Evolutionary conservation across 2,888 invertebrate genomes (phyloP).

Genomic region (Neelides folsomi): DNA sequence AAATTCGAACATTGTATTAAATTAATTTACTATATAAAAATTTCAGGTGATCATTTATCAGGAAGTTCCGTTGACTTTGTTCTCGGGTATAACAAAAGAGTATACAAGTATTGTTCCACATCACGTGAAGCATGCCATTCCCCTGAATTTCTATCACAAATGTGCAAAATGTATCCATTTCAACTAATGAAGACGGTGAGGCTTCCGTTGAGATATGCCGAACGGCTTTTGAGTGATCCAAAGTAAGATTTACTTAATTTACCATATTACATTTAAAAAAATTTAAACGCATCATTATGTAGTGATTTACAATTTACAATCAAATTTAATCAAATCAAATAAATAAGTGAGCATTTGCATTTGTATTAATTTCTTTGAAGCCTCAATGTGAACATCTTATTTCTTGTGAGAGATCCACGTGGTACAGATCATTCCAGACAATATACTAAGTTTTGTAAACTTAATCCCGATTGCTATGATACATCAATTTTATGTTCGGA

Average conservation of each 20-base stretch:
- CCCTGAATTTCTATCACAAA: slow-evolving; percentile 55
- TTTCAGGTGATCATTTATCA: too few species aligned
- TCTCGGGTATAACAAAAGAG: slow-evolving; percentile 51
- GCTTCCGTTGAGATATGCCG: slow-evolving; percentile 56
- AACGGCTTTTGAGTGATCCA: slow-evolving; percentile 57
- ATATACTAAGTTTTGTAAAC: slow-evolving; percentile 65
- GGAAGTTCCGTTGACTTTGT: too few species aligned
- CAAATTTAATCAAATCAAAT: too few species aligned
- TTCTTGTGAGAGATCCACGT: slow-evolving; percentile 71
- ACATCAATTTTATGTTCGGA: slow-evolving; percentile 63
- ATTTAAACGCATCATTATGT: too few species aligned
- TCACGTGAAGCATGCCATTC: slow-evolving; percentile 55
- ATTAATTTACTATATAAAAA: too few species aligned
- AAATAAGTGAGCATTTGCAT: too few species aligned
- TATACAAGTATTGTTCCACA: slow-evolving; percentile 65
- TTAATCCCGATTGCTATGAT: slow-evolving; percentile 65
- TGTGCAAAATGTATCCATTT: slow-evolving; percentile 73
- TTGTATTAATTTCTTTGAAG: too few species aligned
- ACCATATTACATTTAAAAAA: too few species aligned
- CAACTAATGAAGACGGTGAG: slow-evolving; percentile 80
- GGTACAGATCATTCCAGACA: slow-evolving; percentile 73
- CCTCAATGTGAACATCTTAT: slow-evolving; percentile 57
- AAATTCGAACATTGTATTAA: too few species aligned
- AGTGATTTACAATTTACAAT: too few species aligned
- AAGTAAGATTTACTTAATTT: slow-evolving; percentile 44